A percentile compares a stretch with the other conserved stretches of the same genome.
These are phyloP conservation scores for Teleogryllus oceanicus DNA, from an alignment of 2,888 invertebrate species.

Conservation along the genomic window DNA sequence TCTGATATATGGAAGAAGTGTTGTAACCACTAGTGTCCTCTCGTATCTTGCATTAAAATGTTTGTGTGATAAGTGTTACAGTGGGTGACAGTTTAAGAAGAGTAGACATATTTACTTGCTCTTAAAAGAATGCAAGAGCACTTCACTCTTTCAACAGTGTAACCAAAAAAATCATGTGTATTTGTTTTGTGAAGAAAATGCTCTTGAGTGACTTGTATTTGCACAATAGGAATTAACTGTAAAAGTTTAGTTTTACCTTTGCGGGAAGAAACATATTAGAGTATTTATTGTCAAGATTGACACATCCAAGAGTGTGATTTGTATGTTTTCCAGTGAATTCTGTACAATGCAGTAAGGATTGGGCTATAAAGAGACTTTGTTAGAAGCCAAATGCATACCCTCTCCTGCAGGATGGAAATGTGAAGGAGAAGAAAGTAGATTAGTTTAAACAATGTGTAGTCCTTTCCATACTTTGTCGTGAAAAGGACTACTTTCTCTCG, in stretches of 20 bases:
- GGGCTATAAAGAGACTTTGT: neutral
- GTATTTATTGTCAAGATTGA: conserved; percentile 8
- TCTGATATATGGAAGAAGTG: conserved; percentile 9
- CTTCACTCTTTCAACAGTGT: neutral
- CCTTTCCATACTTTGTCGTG: too few species aligned
- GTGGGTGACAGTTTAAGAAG: neutral
- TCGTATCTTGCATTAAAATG: neutral
- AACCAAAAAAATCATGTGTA: neutral
- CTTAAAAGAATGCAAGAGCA: neutral
- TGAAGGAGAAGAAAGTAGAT: conserved; percentile 18
- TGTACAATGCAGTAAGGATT: neutral
- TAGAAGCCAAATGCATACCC: conserved; percentile 6
- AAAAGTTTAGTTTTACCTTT: neutral
- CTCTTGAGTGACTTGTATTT: neutral
- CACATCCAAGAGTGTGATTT: neutral
- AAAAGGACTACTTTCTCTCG: too few species aligned
- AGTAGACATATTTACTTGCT: conserved; percentile 12
- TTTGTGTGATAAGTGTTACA: conserved; percentile 1
- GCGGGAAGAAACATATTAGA: neutral
- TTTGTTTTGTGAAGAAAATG: neutral
- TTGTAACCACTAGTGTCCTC: conserved; percentile 4
- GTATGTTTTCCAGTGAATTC: neutral
- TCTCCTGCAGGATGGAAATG: conserved; percentile 6
- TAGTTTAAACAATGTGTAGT: neutral
- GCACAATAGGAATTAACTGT: neutral